Evolutionary conservation across 2,888 invertebrate species (phyloP).

Genomic region (Caenorhabditis angaria): DNA sequence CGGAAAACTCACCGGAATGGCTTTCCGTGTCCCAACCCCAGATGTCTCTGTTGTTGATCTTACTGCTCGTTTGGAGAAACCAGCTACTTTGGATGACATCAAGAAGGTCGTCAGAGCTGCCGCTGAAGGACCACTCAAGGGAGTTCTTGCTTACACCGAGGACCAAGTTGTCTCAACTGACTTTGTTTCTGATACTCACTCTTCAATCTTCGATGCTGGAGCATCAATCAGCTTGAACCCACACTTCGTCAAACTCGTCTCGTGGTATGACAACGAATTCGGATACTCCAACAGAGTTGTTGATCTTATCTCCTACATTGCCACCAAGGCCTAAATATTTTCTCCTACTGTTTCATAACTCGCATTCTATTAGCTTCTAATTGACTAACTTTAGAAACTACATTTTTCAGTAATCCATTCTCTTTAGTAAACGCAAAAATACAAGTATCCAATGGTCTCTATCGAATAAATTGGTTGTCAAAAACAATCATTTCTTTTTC

Average conservation of each 20-base stretch:
- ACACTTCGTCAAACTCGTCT: constrained; percentile 94
- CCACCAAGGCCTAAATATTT: constrained; percentile 62
- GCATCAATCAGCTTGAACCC: constrained; percentile 93
- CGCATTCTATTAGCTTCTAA: background rate
- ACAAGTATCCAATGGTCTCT: constrained; percentile 44
- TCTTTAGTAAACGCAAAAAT: background rate
- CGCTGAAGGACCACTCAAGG: constrained; percentile 83
- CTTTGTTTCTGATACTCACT: constrained; percentile 88
- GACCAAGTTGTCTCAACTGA: constrained; percentile 95
- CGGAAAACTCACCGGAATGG: constrained; percentile 93
- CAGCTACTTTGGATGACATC: constrained; percentile 86
- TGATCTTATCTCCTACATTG: constrained; percentile 93
- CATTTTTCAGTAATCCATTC: background rate
- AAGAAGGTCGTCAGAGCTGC: constrained; percentile 86
- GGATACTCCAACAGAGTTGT: constrained; percentile 97
- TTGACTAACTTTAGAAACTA: background rate
- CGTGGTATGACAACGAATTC: constrained; percentile 99
- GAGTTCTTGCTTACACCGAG: constrained; percentile 92
- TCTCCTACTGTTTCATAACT: background rate
- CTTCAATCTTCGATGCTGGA: constrained; percentile 94
- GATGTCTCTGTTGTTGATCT: constrained; percentile 97
- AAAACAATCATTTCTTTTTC: constrained; percentile 3
- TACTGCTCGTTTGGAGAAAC: constrained; percentile 79
- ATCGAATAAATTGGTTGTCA: constrained; percentile 38
- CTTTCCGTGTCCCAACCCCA: constrained; percentile 94